Conservation (phyloP, 23 tunicate species). For the Oikopleura dioica region DNA sequence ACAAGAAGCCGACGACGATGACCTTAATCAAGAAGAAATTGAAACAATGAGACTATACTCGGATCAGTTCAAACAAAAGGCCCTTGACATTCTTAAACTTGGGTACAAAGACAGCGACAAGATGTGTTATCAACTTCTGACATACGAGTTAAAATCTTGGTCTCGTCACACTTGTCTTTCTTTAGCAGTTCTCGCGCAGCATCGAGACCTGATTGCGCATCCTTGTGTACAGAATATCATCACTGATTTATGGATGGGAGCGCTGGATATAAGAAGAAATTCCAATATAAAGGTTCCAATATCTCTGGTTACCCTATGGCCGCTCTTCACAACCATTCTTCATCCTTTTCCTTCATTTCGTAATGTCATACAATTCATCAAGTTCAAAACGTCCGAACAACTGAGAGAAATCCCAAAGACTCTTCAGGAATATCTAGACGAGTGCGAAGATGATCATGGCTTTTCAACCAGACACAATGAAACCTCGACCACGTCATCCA, state of each 20-base stretch:
- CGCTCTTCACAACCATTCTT: not conserved
- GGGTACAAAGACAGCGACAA: slow-evolving; percentile 2
- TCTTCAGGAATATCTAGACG: slow-evolving; percentile 53
- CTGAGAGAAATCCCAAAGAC: slow-evolving; percentile 64
- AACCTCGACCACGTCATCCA: not conserved
- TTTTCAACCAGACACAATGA: slow-evolving; percentile 23
- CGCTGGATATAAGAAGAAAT: slow-evolving; percentile 43
- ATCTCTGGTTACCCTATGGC: not conserved
- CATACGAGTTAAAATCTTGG: slow-evolving; percentile 91
- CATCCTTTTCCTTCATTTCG: not conserved
- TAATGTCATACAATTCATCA: not conserved
- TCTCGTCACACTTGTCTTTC: slow-evolving; percentile 65
- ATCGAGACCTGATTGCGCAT: slow-evolving; percentile 75
- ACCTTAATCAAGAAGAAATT: slow-evolving; percentile 41
- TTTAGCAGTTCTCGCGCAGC: slow-evolving; percentile 66
- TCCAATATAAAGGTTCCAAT: slow-evolving; percentile 32
- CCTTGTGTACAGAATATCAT: slow-evolving; percentile 70
- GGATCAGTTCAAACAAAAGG: not conserved
- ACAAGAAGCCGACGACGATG: slow-evolving; percentile 88
- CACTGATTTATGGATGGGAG: slow-evolving; percentile 96
- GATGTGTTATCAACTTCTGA: slow-evolving; percentile 40
- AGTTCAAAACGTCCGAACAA: slow-evolving; percentile 56
- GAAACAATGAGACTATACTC: not conserved
- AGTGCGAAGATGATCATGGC: slow-evolving; percentile 34
- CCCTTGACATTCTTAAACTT: not conserved